Conservation (phyloP, 1,140 invertebrate species). For the Trigoniulus corallinus region DNA sequence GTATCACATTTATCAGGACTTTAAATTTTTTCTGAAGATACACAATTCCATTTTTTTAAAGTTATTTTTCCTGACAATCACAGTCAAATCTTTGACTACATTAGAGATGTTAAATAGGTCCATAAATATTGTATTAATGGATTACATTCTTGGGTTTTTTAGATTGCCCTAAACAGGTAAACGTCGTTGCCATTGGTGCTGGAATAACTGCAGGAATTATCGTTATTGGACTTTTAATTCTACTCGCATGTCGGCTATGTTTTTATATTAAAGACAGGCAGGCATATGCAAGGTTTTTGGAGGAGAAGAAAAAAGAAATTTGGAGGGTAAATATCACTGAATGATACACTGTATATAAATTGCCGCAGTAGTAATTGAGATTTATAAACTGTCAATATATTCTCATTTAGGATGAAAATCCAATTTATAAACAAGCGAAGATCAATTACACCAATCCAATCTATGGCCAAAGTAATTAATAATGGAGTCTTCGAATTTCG, state of each 20-base stretch:
- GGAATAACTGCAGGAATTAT: slow-evolving; percentile 12
- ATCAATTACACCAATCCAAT: slow-evolving; percentile 14
- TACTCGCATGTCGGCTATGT: slow-evolving; percentile 10
- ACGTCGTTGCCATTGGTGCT: slow-evolving; percentile 10
- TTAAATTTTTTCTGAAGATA: too few species aligned
- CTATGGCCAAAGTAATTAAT: slow-evolving; percentile 8
- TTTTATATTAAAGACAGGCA: slow-evolving; percentile 14
- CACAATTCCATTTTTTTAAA: neutral
- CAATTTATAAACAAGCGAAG: slow-evolving; percentile 12
- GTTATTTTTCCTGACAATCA: neutral
- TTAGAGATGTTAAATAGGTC: neutral
- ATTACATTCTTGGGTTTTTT: too few species aligned
- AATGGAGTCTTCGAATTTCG: too few species aligned
- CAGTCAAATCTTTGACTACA: neutral
- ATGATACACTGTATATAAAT: neutral
- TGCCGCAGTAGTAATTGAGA: too few species aligned
- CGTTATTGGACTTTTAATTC: slow-evolving; percentile 12
- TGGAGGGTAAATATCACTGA: slow-evolving; percentile 7
- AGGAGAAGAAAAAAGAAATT: slow-evolving; percentile 11
- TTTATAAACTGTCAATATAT: neutral
- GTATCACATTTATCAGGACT: too few species aligned
- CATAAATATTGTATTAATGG: too few species aligned
- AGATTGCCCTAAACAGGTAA: slow-evolving; percentile 14
- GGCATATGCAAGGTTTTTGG: slow-evolving; percentile 10
- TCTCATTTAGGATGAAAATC: slow-evolving; percentile 12